Conservation (phyloP, 2,797 vertebrate species). For the Tinamus major region DNA sequence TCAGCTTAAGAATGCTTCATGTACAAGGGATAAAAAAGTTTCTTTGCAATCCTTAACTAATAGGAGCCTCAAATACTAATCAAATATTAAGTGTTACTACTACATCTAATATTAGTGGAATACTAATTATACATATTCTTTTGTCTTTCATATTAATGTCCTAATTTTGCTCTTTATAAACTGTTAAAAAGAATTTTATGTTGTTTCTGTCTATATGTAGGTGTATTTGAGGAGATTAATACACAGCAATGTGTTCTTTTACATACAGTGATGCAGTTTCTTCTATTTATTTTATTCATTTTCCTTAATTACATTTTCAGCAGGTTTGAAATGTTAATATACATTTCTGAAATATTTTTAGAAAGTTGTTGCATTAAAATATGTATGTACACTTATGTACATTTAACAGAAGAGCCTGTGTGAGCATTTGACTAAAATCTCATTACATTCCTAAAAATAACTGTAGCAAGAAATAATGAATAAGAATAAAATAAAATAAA, state of each 20-base stretch:
- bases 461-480: background rate
- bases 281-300: background rate
- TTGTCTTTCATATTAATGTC: background rate
- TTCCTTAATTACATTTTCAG: background rate
- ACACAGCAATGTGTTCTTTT: background rate
- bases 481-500: background rate
- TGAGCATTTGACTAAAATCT: background rate
- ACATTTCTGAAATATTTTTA: background rate
- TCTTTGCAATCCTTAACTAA: background rate
- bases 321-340: background rate
- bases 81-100: background rate
- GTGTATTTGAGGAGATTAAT: background rate
- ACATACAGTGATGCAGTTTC: background rate
- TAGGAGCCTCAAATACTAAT: background rate
- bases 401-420: background rate
- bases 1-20: background rate
- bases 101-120: background rate
- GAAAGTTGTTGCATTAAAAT: background rate
- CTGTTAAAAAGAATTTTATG: background rate
- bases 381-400: background rate
- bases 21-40: background rate
- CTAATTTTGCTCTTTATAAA: background rate
- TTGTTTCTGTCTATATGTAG: background rate
- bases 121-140: background rate
- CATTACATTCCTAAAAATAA: background rate